phyloP scores from a whole-genome alignment of 2,113 vertebrate species.

The Xenopus borealis region DNA sequence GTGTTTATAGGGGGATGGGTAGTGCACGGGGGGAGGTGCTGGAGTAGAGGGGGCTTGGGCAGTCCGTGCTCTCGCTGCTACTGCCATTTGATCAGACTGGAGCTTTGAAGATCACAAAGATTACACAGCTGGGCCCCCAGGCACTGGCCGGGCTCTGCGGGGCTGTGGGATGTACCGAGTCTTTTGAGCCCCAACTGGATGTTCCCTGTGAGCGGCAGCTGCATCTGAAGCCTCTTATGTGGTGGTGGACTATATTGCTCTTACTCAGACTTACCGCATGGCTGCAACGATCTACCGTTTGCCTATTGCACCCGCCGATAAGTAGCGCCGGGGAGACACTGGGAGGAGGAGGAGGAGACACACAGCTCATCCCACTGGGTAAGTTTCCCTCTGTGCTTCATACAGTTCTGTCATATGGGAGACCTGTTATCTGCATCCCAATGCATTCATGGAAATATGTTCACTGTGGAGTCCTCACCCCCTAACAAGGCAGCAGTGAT shows the following conservation, averaged over 20 bases:
- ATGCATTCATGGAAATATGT: too few species aligned
- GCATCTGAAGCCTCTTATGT: constrained; percentile 6
- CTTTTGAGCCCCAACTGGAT: constrained; percentile 47
- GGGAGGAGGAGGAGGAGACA: neutral
- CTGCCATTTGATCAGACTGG: constrained; percentile 63
- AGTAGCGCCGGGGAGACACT: neutral
- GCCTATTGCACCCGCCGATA: neutral
- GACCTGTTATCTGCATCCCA: neutral
- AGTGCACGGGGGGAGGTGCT: neutral
- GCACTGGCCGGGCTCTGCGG: constrained; percentile 45
- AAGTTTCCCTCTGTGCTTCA: neutral
- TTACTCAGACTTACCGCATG: constrained; percentile 25
- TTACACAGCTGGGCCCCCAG: constrained; percentile 54
- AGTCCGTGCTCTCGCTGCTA: constrained; percentile 40
- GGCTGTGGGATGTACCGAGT: constrained; percentile 25
- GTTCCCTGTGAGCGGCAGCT: constrained; percentile 40
- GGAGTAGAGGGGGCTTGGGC: constrained; percentile 44
- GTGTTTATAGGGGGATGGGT: constrained; percentile 6
- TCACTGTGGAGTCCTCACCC: too few species aligned
- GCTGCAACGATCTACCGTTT: constrained; percentile 4
- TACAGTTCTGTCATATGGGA: too few species aligned
- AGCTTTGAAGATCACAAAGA: constrained; percentile 72
- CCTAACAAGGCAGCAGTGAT: too few species aligned
- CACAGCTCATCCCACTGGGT: constrained; percentile 19
- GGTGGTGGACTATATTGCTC: constrained; percentile 23